Base-by-base conservation (phyloP, 1,140 invertebrate genomes). In the Drosophila leontia region DNA sequence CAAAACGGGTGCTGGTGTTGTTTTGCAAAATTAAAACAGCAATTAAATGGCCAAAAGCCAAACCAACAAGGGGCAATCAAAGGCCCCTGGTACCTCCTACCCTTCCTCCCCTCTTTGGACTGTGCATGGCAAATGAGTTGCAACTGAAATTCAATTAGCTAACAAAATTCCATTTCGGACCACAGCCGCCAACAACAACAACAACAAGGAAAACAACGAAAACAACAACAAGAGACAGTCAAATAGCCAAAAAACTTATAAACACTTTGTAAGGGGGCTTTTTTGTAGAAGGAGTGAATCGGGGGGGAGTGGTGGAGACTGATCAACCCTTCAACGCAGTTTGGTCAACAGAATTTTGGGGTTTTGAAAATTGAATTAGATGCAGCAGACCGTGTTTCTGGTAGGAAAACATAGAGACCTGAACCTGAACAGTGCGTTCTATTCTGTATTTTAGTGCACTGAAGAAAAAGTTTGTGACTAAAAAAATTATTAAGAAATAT, bases 341-440 rank as follows among this genome's bases (percentile, higher is more conserved):
- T 85, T 75, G 81, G 85, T 90, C 85, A 90, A 90, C 85, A 88
- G 81, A 85, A 90, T 90, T 88, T 90, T 90, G 32, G 63, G 85
- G 85, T 80, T 84, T 90, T 90, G 86, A 90, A 85, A 90, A 90
- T 90, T 90, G 85, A 90, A 90, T 90, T 90, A 90, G 85, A 90
- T 90, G 81, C 85, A 90, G 85, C 75, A 90, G 85, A 90, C 85
- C 85, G 85, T 90, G 78, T 85, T 70, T 41, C 59, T 68, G 45
- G 29, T 37, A 57, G 60, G 44, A 29, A 45, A 44, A 59, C 50
- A 53, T 26, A 64, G 45, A 67, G 45, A 82, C n/a, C n/a, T 51
- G 56, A 64, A 82, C 50, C 44, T 56, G 42, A 60, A 60, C 79
- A n/a, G 13, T n/a, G 19, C 13, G 19, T 56, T n/a, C 35, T 26